Percentiles rank a stretch among this genome's conserved stretches.
phyloP scores from a whole-genome alignment of 2,888 invertebrate genomes.

The Fissipunctia ypsillon region DNA sequence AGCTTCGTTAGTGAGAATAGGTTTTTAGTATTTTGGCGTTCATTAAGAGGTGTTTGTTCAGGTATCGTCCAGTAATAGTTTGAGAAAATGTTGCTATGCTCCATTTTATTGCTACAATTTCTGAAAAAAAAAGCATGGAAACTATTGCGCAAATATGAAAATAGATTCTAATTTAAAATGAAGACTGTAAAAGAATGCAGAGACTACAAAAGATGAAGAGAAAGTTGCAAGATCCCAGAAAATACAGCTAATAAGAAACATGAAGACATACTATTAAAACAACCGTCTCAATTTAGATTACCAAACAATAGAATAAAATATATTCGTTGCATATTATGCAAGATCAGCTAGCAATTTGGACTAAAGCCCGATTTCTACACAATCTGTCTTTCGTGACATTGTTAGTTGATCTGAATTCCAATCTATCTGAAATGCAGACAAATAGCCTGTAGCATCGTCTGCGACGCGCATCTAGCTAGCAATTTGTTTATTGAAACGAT shows the following conservation, averaged over 20 bases:
- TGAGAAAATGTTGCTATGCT: no score
- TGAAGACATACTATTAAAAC: neutral
- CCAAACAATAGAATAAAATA: conserved; percentile 13
- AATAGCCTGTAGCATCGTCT: conserved; percentile 25
- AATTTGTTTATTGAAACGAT: conserved; percentile 1
- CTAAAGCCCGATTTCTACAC: conserved; percentile 11
- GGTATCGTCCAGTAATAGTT: neutral
- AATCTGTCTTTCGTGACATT: conserved; percentile 35
- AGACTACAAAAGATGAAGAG: neutral
- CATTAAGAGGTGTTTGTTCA: neutral
- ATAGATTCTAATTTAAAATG: neutral
- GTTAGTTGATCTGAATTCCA: conserved; percentile 47
- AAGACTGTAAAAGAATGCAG: no score
- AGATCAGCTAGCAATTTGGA: conserved; percentile 41
- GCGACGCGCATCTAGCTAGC: conserved; percentile 1
- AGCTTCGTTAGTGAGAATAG: neutral
- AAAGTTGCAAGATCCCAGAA: neutral
- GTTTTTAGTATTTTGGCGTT: neutral
- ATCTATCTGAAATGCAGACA: conserved; percentile 37
- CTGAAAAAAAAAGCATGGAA: no score
- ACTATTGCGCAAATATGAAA: no score
- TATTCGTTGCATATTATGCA: conserved; percentile 6
- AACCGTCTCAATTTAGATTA: neutral
- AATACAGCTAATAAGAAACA: neutral
- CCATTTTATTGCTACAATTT: neutral